Conservation (phyloP, 2,888 invertebrate genomes). For the Calameuta idolon region DNA sequence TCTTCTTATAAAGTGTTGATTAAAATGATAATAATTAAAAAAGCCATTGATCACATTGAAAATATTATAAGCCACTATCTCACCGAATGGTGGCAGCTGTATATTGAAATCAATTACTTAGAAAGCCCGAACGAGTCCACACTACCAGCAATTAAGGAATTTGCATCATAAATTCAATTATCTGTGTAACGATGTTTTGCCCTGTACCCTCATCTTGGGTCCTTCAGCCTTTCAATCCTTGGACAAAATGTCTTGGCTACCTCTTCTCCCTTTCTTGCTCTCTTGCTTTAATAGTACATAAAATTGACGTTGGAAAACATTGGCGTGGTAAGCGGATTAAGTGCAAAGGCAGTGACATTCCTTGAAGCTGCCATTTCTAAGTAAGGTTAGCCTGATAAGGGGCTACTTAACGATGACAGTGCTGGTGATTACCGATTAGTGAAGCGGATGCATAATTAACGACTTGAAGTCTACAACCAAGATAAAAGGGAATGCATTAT, state of each 20-base stretch:
- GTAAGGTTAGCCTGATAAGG: conserved; percentile 12
- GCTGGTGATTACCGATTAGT: conserved; percentile 34
- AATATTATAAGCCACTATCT: neutral
- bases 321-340: neutral
- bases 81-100: neutral
- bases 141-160: conserved; percentile 23
- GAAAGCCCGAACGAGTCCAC: neutral
- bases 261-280: neutral
- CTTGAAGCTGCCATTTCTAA: neutral
- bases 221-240: neutral
- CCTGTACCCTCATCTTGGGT: neutral
- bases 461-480: conserved; percentile 19
- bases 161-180: conserved; percentile 30
- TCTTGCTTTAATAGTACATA: neutral
- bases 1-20: neutral
- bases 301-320: neutral
- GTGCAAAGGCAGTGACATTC: neutral
- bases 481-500: conserved; percentile 33
- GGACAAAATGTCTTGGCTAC: neutral
- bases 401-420: conserved; percentile 11
- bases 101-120: neutral
- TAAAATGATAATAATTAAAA: neutral
- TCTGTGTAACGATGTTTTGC: conserved; percentile 25
- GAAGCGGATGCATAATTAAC: conserved; percentile 36
- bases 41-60: neutral